Base-by-base conservation (phyloP, 2,113 vertebrate species). In the Phyllostomus discolor region DNA sequence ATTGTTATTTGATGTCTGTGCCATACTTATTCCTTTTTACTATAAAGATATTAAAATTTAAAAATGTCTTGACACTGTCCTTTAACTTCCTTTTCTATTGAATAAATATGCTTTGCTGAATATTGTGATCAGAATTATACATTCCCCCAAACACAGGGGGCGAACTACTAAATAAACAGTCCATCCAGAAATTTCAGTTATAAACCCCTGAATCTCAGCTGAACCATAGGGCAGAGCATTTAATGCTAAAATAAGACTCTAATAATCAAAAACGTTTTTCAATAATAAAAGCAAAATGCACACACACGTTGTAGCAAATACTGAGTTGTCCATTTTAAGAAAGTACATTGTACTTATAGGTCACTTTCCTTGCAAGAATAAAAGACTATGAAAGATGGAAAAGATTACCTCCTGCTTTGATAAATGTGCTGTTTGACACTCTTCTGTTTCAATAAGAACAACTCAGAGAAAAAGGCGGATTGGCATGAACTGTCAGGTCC, bases 351-450 rank as follows among this genome's bases (percentile, higher is more conserved):
- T 59, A 70, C 79, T 95, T 43, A 89, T 1, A 83, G 88, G 90
- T 87, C 76, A 92, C 20, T 41, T 80, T 35, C 31, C 43, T 10
- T 80, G 73, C 11, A 90, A 91, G 72, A 91, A 54, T 79, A 33
- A 91, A 93, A 88, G 54, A 89, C 20, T 57, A n/a, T 33, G 38
- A 81, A 86, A 57, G n/a, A 78, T 48, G 52, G 70, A 85, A 95
- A 75, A 57, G 95, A 87, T 66, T 80, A 31, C 46, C 50, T 89
- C 89, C 82, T 93, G 87, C 95, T 93, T 88, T 94, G 80, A 88
- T 94, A 96, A 95, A 52, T 22, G 46, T 80, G 62, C 35, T 33
- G 1, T 76, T 52, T 93, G 87, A 95, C 38, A 92, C 24, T 73
- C 64, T 85, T 95, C 66, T 82, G 62, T 84, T 95, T 94, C 84